A percentile compares a stretch with the other conserved stretches of the same genome.
These are phyloP conservation scores for Catocala sponsa DNA, from an alignment of 2,888 invertebrate genomes.

Conservation along the genomic window DNA sequence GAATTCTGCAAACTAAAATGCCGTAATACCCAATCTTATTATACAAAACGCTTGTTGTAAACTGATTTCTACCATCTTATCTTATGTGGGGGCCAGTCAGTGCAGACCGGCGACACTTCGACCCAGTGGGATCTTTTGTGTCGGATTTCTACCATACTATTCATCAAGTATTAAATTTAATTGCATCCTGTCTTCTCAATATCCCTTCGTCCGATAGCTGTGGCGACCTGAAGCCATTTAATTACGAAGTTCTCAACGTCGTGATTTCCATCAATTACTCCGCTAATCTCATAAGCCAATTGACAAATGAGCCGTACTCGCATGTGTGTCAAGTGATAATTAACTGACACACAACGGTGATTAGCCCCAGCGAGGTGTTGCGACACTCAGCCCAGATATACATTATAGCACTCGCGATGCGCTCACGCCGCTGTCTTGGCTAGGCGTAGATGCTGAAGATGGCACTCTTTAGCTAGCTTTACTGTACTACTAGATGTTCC, in stretches of 20 bases:
- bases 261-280: constrained; percentile 56
- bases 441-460: neutral
- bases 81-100: too few relatives aligned
- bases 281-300: constrained; percentile 56
- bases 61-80: too few relatives aligned
- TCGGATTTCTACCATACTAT: too few relatives aligned
- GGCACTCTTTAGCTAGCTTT: too few relatives aligned
- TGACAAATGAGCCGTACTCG: constrained; percentile 45
- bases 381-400: constrained; percentile 27
- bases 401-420: neutral
- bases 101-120: too few relatives aligned
- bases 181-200: neutral
- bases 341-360: constrained; percentile 39
- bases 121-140: too few relatives aligned
- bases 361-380: constrained; percentile 40
- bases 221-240: neutral
- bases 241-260: constrained; percentile 37
- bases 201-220: neutral
- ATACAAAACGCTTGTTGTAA: too few relatives aligned
- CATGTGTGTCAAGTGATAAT: constrained; percentile 52
- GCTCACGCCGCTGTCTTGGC: neutral
- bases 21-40: too few relatives aligned
- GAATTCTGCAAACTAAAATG: too few relatives aligned
- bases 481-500: too few relatives aligned
- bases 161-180: too few relatives aligned